Conservation (phyloP, 1,140 invertebrate species). For the Dendroctonus ponderosae region DNA sequence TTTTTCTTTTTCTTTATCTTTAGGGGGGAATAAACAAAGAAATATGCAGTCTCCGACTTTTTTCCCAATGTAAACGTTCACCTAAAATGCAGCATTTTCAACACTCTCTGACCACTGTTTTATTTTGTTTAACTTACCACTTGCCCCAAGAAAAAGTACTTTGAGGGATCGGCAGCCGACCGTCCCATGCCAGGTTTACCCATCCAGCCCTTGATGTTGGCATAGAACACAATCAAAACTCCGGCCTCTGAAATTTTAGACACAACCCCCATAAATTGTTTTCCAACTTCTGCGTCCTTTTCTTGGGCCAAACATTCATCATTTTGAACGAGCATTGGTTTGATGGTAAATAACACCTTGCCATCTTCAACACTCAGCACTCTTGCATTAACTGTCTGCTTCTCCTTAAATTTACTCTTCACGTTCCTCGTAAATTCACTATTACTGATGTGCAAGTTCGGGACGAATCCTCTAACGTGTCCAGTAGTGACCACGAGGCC, state of each 20-base stretch:
- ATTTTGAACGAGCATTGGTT: slow-evolving; percentile 57
- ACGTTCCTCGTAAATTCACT: slow-evolving; percentile 40
- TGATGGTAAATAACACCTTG: slow-evolving; percentile 56
- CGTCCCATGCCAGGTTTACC: slow-evolving; percentile 49
- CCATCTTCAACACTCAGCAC: slow-evolving; percentile 31
- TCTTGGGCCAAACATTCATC: slow-evolving; percentile 54
- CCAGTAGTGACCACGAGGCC: slow-evolving; percentile 51
- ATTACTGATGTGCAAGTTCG: slow-evolving; percentile 46
- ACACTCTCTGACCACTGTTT: neutral
- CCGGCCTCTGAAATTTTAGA: slow-evolving; percentile 52
- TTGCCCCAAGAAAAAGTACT: slow-evolving; percentile 61
- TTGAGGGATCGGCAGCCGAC: slow-evolving; percentile 49
- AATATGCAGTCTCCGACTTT: slow-evolving; percentile 7
- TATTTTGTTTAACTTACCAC: slow-evolving; percentile 52
- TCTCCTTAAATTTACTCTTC: slow-evolving; percentile 50
- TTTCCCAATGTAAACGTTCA: slow-evolving; percentile 18
- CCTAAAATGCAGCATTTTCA: slow-evolving; percentile 4
- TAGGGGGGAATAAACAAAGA: slow-evolving; percentile 9
- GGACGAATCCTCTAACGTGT: slow-evolving; percentile 48
- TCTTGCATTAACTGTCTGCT: slow-evolving; percentile 52
- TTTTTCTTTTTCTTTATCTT: neutral
- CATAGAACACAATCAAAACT: slow-evolving; percentile 61
- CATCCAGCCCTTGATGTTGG: slow-evolving; percentile 59
- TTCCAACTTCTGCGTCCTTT: slow-evolving; percentile 53
- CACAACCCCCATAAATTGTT: slow-evolving; percentile 59